Conservation (phyloP, 2,888 invertebrate species). For the Lepeophtheirus nordmannii region DNA sequence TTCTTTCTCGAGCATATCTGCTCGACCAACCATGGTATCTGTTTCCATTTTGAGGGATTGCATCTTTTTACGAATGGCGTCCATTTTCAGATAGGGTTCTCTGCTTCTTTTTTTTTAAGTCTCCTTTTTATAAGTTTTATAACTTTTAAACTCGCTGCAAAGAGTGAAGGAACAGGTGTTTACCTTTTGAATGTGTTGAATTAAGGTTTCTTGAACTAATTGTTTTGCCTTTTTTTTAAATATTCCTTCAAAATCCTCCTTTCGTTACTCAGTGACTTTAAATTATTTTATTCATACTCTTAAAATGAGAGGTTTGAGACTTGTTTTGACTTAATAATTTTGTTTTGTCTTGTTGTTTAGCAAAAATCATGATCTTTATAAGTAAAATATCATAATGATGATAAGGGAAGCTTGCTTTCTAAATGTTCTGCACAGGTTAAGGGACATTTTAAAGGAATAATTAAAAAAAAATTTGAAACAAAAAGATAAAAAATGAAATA, state of each 20-base stretch:
- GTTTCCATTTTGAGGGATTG: slow-evolving; percentile 23
- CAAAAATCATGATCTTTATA: neutral
- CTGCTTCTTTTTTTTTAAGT: neutral
- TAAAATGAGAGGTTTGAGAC: too few species aligned
- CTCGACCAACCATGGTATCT: slow-evolving; percentile 3
- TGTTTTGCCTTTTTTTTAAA: slow-evolving; percentile 1
- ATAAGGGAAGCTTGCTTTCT: neutral
- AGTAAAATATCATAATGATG: neutral
- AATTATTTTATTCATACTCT: too few species aligned
- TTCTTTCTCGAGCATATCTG: slow-evolving; percentile 13
- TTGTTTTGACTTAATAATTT: too few species aligned
- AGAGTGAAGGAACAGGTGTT: slow-evolving; percentile 4
- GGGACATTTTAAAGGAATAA: slow-evolving; percentile 2
- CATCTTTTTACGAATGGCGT: slow-evolving; percentile 24
- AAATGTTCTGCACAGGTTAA: neutral
- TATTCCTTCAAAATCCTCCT: slow-evolving; percentile 8
- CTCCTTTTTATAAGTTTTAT: neutral
- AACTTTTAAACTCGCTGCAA: slow-evolving; percentile 1
- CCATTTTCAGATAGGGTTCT: neutral
- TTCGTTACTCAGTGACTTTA: neutral
- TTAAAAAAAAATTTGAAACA: neutral
- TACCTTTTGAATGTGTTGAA: neutral
- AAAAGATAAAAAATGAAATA: neutral
- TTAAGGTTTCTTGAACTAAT: too few species aligned
- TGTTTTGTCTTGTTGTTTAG: too few species aligned